A percentile compares a stretch with the other conserved stretches of the same genome.
phyloP scores from a whole-genome alignment of 2,888 invertebrate genomes.

The Brachycybe producta region DNA sequence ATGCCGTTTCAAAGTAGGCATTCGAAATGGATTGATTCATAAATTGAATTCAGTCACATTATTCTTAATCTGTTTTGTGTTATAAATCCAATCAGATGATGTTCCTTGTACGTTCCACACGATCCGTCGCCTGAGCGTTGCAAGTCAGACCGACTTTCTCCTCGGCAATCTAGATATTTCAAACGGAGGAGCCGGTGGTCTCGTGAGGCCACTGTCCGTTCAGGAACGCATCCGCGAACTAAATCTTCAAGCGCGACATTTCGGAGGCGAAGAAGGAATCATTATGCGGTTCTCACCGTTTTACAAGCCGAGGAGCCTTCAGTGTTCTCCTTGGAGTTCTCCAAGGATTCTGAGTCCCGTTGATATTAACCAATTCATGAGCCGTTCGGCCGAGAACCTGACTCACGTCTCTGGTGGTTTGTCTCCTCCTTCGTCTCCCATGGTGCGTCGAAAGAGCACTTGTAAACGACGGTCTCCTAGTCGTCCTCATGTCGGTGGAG shows the following conservation, averaged over 20 bases:
- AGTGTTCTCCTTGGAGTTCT: constrained; percentile 41
- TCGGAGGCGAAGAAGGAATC: constrained; percentile 32
- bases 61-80: no score
- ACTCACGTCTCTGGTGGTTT: constrained; percentile 22
- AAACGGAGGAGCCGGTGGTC: constrained; percentile 29
- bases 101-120: constrained; percentile 11
- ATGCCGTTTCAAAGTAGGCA: no score
- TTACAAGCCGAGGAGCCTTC: constrained; percentile 23
- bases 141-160: constrained; percentile 38
- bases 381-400: constrained; percentile 38
- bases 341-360: constrained; percentile 39
- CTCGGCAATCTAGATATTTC: constrained; percentile 35
- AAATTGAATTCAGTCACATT: no score
- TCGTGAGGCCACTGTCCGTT: constrained; percentile 35
- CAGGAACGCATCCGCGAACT: constrained; percentile 39
- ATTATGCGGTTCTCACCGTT: constrained; percentile 22
- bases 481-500: neutral
- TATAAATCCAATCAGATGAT: no score
- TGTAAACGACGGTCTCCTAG: constrained; percentile 14
- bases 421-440: constrained; percentile 31
- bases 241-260: constrained; percentile 38
- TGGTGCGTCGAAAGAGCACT: constrained; percentile 27
- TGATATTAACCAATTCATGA: constrained; percentile 36
- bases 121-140: constrained; percentile 34
- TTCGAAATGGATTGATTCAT: no score